Base-by-base conservation (phyloP, 2,113 vertebrate genomes). In the Motacilla alba region DNA sequence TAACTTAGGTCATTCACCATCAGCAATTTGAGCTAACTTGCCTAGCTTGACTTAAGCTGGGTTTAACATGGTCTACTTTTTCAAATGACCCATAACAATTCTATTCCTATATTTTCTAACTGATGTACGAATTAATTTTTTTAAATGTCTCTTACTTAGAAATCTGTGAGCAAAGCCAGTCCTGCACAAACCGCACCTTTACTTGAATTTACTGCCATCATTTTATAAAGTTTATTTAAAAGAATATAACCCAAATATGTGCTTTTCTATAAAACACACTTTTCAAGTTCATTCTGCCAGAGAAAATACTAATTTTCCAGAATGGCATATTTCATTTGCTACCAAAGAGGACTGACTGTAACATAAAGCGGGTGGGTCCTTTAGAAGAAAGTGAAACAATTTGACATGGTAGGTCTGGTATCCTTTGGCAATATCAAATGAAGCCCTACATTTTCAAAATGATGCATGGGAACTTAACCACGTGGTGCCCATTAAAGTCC, bases 351-450 rank as follows among this genome's bases (percentile, higher is more conserved):
- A 81, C 75, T 88, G 92, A 72, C 72, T 93, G 94, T 95, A 94
- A 95, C 93, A 81, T 88, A 96, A 96, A 91, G 95, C 93, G 53
- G 35, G 93, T 86, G 58, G 59, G 56, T 97, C 78, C 72, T 90
- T 79, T 41, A 95, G 94, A 97, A 96, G 95, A 95, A 96, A 97
- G 90, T 94, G 87, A 88, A 95, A 95, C 83, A 90, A 97, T 97
- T 96, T 95, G 96, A 88, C 94, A 97, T 82, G 95, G 95, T 95
- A 92, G 93, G 90, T 97, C 93, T 94, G 83, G 88, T 96, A 96
- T 93, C 93, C 94, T 89, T 96, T 80, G 96, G 94, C 81, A 88
- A 91, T 97, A 96, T 97, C 94, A 94, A 96, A 96, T 92, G 89
- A 95, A 96, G 87, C 72, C 93, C 84, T 80, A 52, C 63, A 64